Evolutionary conservation across 1,140 invertebrate species (phyloP), one percentile per base, ranked within the genome.

Genomic region (Diprion similis): DNA sequence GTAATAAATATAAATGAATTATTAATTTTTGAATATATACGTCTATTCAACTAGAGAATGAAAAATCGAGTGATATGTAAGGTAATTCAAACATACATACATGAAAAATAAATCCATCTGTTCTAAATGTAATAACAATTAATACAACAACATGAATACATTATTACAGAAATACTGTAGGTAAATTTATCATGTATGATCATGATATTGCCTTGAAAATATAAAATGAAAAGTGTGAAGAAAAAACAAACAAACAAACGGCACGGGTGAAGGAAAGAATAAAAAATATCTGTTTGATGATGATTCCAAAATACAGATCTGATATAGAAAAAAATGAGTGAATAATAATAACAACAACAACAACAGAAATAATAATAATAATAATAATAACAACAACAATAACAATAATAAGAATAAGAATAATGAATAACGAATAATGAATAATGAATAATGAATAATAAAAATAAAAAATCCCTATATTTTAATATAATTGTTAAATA

Each of bases 271-370:
- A 68, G 37, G 10, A 64, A 19, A 24, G 17, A 46, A 70, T 51
- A 74, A 69, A 59, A 59, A 59, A 37, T 37, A 37, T 73, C 75
- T 73, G 75, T 77, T 75, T 73, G 71, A 66, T 75, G 15, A 24
- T 68, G 24, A 68, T 68, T 68, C 67, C 67, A 68, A 68, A 68
- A 37, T 68, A 24, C 67, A 68, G 67, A 68, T 68, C 67, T 68
- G 67, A 68, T 37, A 17, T 37, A n/a, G 13, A 17, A 15, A 17
- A 37, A 68, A 64, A 17, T 7, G 59, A 64, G 13, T 15, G 8
- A 17, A 64, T 64, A 17, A 64, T 15, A 64, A 64, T 7, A 64
- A 64, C 59, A 64, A 15, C 13, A 64, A 64, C 13, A 64, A 15
- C 13, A 64, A 64, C 2, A 15, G 8, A 1, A 15, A 17, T 7